Percentiles rank a stretch among this genome's conserved stretches.
Evolutionary conservation across 2,888 invertebrate species (phyloP).

Genomic region (Clunio marinus): DNA sequence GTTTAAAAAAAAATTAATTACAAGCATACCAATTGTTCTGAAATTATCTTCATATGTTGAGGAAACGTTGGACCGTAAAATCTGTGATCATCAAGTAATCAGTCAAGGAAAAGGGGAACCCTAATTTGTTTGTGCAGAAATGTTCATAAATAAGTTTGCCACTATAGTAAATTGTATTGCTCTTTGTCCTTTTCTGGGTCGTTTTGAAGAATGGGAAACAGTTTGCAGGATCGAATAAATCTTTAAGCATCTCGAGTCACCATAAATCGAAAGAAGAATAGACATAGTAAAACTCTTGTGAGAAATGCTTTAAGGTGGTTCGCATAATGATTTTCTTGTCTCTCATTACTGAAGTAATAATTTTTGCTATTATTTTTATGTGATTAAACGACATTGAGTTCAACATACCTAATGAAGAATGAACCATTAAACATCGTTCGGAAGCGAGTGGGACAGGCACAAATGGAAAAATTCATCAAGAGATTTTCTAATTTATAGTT

Average conservation of each 20-base stretch:
- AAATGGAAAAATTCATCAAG: slow-evolving; percentile 29
- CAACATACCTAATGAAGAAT: slow-evolving; percentile 37
- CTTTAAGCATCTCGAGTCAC: no score
- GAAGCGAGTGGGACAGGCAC: not conserved
- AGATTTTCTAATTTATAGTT: slow-evolving; percentile 39
- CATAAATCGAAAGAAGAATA: no score
- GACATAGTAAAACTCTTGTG: slow-evolving; percentile 34
- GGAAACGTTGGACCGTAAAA: no score
- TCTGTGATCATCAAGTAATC: no score
- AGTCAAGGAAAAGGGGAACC: no score
- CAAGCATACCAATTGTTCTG: no score
- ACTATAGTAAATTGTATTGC: not conserved
- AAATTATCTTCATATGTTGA: no score
- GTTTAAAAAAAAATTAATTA: no score
- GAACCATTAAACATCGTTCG: slow-evolving; percentile 32
- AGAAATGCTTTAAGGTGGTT: slow-evolving; percentile 24
- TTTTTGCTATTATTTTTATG: slow-evolving; percentile 30
- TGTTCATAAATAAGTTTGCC: slow-evolving; percentile 34
- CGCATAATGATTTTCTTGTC: not conserved
- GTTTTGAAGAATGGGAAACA: no score
- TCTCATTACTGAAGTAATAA: not conserved
- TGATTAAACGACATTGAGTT: slow-evolving; percentile 18
- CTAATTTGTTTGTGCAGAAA: no score
- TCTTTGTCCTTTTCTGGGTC: no score
- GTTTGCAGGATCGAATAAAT: not conserved